A percentile compares a stretch with the other conserved stretches of the same genome.
Conservation (phyloP, 2,888 invertebrate species). For the Cataglyphis albicans region DNA sequence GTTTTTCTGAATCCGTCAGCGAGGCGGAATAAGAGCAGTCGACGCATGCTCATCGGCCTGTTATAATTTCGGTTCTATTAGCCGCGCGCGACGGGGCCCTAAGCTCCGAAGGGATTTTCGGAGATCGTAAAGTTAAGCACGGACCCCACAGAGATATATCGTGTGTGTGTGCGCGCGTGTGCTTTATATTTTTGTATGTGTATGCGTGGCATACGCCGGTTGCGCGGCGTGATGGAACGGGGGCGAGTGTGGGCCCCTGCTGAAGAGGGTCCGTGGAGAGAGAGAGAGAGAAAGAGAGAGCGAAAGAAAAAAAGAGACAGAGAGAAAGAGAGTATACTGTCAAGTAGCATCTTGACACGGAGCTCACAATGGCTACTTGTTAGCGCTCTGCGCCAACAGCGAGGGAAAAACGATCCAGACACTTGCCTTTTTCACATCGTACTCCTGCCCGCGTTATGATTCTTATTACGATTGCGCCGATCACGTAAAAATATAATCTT, state of each 20-base stretch:
- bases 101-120: conserved; percentile 81
- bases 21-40: conserved; percentile 86
- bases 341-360: conserved; percentile 84
- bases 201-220: conserved; percentile 8
- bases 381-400: conserved; percentile 78
- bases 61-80: conserved; percentile 86
- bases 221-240: conserved; percentile 56
- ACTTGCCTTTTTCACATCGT: conserved; percentile 55
- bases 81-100: conserved; percentile 75
- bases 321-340: conserved; percentile 69
- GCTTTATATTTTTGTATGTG: neutral
- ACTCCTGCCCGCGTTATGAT: conserved; percentile 24
- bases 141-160: conserved; percentile 78
- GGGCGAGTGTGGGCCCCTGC: conserved; percentile 33
- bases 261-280: conserved; percentile 41
- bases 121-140: conserved; percentile 85
- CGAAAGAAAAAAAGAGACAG: conserved; percentile 11
- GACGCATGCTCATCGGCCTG: conserved; percentile 85
- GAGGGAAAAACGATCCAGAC: conserved; percentile 66
- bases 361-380: conserved; percentile 83
- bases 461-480: conserved; percentile 26
- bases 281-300: conserved; percentile 50
- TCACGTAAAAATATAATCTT: conserved; percentile 5
- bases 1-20: conserved; percentile 75
- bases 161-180: neutral